Base-by-base conservation (phyloP, 2,797 vertebrate genomes). In the Acrossocheilus wenchowensis region DNA sequence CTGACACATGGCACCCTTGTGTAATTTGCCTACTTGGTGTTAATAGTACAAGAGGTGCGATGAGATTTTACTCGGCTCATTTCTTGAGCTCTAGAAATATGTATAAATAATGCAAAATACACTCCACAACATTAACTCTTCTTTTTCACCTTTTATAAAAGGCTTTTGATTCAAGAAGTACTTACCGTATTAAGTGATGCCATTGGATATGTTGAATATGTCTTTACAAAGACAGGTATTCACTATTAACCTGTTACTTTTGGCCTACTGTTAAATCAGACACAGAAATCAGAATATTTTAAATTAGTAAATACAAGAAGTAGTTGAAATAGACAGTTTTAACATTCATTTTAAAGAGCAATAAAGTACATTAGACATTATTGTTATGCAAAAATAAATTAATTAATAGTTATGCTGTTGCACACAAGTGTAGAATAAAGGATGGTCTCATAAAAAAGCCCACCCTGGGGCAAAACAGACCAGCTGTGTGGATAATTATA, bases 1-100 rank as follows among this genome's bases (percentile, higher is more conserved):
- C 43, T 83, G 50, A 89, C 84, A 89, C 84, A 75, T 85, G 72
- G 75, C 82, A 72, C 85, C 62, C 71, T 73, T 73, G 89, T 92
- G 91, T 62, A 86, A 92, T 91, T 89, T 93, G 83, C 23, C 91
- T 90, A 87, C 85, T 69, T 78, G 68, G 90, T 94, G 92, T 91
- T 92, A 92, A 93, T 89, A 87, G 87, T 68, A 78, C 0, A 54
- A 60, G 86, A 89, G 39, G 82, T 85, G 86, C 88, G 74, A 89
- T 91, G 81, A 90, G 83, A 93, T 91, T 91, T 89, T 91, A 83
- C 88, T 10, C 23, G 89, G 52, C 87, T 82, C 52, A 36, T 36
- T 83, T 68, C 52, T 86, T 39, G 30, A 26, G 15, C 34, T 14
- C 26, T 52, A 23, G 21, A n/a, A 69, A 60, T 34, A 34, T 50